Base-by-base conservation (phyloP, 1,140 invertebrate species). In the Microplitis demolitor region DNA sequence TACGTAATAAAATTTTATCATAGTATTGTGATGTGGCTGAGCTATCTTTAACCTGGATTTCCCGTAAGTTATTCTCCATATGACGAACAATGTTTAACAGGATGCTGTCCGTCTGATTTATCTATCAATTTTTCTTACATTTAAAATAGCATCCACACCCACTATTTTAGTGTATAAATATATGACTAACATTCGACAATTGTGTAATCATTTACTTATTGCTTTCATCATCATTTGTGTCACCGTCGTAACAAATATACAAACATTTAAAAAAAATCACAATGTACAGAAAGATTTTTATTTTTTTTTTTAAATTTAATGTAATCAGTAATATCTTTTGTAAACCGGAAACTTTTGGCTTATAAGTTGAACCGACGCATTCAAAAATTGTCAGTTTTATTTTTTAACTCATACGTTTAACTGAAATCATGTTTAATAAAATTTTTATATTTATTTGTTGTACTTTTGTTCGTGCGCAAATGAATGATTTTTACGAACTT, bases 281-380 rank as follows among this genome's bases (percentile, higher is more conserved):
- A 63, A 58, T 58, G 24, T 24, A 60, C 13, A 4, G 33, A 45
- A 45, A 24, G 24, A 24, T 24, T 24, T 4, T 53, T 11, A 58
- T 39, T 58, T 71, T 71, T 71, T 66, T 54, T 45, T 50, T 71
- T 58, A 63, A 50, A 60, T 64, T 35, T 58, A 24, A 53, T 54
- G 62, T 58, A 58, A 58, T 24, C 16, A 58, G 56, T 58, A 24
- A 79, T 81, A 82, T 83, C 82, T 79, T 82, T 75, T 78, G 78
- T 82, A 80, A 81, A 84, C 80, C 60, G 13, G 67, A 56, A 76
- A 74, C 77, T 63, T 9, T 45, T 45, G 6, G 39, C 39, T 45
- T 45, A 45, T 45, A 45, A 45, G 39, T 45, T 9, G 2, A 45
- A 45, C 39, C 39, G 39, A 45, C 6, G 39, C 6, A 9, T 45